Evolutionary conservation across 1,140 invertebrate genomes (phyloP).

Genomic region (Drosophila subobscura): DNA sequence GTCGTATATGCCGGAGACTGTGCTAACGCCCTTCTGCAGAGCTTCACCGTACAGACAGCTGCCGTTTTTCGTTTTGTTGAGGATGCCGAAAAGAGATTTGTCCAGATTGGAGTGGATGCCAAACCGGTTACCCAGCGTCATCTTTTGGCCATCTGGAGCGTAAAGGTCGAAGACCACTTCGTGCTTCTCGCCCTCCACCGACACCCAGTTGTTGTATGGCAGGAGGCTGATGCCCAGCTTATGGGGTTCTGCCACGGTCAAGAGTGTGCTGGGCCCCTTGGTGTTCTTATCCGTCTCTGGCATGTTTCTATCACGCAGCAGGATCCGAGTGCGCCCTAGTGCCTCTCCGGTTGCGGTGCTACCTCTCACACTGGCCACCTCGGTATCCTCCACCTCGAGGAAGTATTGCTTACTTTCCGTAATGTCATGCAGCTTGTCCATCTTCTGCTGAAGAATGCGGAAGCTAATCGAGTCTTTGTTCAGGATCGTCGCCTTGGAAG

Average conservation of each 20-base stretch:
- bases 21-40: slow-evolving; percentile 86
- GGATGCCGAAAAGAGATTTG: slow-evolving; percentile 86
- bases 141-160: slow-evolving; percentile 87
- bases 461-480: slow-evolving; percentile 88
- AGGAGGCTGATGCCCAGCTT: slow-evolving; percentile 87
- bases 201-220: slow-evolving; percentile 89
- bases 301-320: slow-evolving; percentile 87
- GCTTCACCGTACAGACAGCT: slow-evolving; percentile 89
- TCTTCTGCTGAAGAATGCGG: slow-evolving; percentile 88
- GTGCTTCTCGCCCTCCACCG: slow-evolving; percentile 88
- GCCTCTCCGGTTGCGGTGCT: slow-evolving; percentile 85
- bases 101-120: slow-evolving; percentile 87
- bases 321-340: slow-evolving; percentile 88
- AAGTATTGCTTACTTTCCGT: slow-evolving; percentile 87
- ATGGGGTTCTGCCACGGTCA: slow-evolving; percentile 86
- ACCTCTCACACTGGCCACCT: slow-evolving; percentile 86
- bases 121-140: slow-evolving; percentile 86
- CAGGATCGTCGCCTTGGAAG: slow-evolving; percentile 90
- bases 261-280: slow-evolving; percentile 83
- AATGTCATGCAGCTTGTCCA: slow-evolving; percentile 87
- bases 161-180: slow-evolving; percentile 90
- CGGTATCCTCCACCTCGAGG: slow-evolving; percentile 87
- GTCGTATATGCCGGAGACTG: slow-evolving; percentile 85
- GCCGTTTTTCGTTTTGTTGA: slow-evolving; percentile 88
- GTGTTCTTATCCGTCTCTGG: slow-evolving; percentile 84